Conservation (phyloP, 1,140 invertebrate genomes). For the Drosophila funebris region DNA sequence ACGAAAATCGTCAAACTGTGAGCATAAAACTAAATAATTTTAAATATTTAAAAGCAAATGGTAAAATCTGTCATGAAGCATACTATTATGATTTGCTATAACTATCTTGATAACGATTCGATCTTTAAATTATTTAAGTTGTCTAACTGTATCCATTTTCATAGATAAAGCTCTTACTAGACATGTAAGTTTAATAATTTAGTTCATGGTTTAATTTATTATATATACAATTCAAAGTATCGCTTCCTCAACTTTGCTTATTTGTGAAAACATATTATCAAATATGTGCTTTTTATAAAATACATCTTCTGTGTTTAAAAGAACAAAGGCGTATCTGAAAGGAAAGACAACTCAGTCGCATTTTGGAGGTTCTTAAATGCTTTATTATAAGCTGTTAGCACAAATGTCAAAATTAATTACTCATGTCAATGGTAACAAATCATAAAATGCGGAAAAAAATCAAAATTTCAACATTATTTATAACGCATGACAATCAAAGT, state of each 20-base stretch:
- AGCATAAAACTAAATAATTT: not conserved
- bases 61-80: too few species aligned
- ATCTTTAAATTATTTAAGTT: too few species aligned
- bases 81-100: too few species aligned
- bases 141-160: too few species aligned
- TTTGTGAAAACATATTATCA: not conserved
- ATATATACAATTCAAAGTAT: too few species aligned
- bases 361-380: slow-evolving; percentile 27
- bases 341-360: not conserved
- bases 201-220: too few species aligned
- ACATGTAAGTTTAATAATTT: too few species aligned
- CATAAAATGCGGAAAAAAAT: slow-evolving; percentile 58
- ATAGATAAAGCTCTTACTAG: too few species aligned
- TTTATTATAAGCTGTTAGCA: slow-evolving; percentile 75
- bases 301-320: not conserved
- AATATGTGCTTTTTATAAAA: too few species aligned
- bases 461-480: slow-evolving; percentile 67
- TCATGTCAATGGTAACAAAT: slow-evolving; percentile 73
- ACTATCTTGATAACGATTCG: too few species aligned
- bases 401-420: slow-evolving; percentile 73
- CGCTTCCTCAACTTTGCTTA: too few species aligned
- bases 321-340: not conserved
- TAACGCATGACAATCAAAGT: slow-evolving; percentile 64
- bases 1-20: slow-evolving; percentile 12
- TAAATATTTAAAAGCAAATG: slow-evolving; percentile 6